These are phyloP conservation scores for Mythimna loreyi DNA, from an alignment of 2,888 invertebrate genomes.

Conservation along the genomic window DNA sequence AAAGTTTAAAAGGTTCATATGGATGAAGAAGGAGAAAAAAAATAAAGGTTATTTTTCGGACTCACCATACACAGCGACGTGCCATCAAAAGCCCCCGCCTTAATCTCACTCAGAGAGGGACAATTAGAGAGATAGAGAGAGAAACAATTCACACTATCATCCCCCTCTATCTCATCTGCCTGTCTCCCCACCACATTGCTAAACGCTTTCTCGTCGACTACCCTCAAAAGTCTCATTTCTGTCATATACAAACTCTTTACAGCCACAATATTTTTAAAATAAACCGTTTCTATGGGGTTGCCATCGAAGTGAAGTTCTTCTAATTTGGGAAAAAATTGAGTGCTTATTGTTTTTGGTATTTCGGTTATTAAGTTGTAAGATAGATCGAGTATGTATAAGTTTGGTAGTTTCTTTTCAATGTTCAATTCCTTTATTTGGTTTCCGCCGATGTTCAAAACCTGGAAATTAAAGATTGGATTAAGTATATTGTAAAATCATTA, in stretches of 20 bases:
- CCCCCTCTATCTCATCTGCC: conserved; percentile 70
- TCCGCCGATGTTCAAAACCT: conserved; percentile 85
- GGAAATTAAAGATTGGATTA: conserved; percentile 62
- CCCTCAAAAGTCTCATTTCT: conserved; percentile 76
- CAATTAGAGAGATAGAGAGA: conserved; percentile 88
- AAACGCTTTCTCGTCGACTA: conserved; percentile 86
- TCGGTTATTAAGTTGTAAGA: conserved; percentile 86
- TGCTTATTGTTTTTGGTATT: conserved; percentile 85
- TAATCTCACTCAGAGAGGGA: conserved; percentile 80
- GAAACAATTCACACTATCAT: conserved; percentile 81
- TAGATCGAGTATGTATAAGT: conserved; percentile 86
- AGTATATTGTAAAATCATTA: neutral
- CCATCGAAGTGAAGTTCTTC: conserved; percentile 88
- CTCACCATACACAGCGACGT: conserved; percentile 90
- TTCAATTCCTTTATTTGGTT: conserved; percentile 86
- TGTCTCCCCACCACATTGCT: conserved; percentile 83
- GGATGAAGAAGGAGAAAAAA: too few species aligned
- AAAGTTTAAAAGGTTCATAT: too few species aligned
- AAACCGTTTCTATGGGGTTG: conserved; percentile 87
- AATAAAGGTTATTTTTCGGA: conserved; percentile 32
- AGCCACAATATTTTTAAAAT: conserved; percentile 85
- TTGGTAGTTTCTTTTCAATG: conserved; percentile 82
- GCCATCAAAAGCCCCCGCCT: conserved; percentile 86
- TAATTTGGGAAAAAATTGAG: conserved; percentile 85
- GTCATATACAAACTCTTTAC: conserved; percentile 85